Evolutionary conservation across 2,113 vertebrate species (phyloP).

Genomic region (Heliornis fulica): DNA sequence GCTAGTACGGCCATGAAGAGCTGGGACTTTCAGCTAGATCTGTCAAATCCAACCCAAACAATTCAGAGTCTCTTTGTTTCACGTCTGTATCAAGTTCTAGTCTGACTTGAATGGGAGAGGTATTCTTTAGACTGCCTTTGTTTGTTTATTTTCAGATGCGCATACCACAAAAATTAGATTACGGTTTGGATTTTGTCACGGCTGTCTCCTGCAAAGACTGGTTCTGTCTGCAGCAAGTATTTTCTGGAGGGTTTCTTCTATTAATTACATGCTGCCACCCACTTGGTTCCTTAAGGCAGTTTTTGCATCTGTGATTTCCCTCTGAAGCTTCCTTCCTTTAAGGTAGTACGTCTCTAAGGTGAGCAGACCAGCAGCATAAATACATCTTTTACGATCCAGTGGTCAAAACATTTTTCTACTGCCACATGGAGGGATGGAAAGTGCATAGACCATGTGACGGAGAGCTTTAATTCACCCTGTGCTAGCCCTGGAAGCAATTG

Average conservation of each 20-base stretch:
- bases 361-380: background rate
- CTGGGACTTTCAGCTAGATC: background rate
- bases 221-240: slow-evolving; percentile 46
- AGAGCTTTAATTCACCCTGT: background rate
- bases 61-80: slow-evolving; percentile 16
- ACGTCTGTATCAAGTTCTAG: background rate
- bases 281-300: slow-evolving; percentile 55
- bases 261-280: slow-evolving; percentile 60
- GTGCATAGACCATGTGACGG: background rate
- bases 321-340: slow-evolving; percentile 47
- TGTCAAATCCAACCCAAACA: background rate
- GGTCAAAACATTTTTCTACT: background rate
- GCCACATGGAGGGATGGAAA: background rate
- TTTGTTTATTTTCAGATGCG: slow-evolving; percentile 56
- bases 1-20: background rate
- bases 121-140: slow-evolving; percentile 26
- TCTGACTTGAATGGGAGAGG: slow-evolving; percentile 43
- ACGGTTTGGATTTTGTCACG: slow-evolving; percentile 40
- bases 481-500: background rate
- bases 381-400: background rate
- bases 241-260: slow-evolving; percentile 59
- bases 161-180: slow-evolving; percentile 66
- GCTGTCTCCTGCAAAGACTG: slow-evolving; percentile 48
- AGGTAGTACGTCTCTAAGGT: background rate
- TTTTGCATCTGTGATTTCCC: slow-evolving; percentile 43